Evolutionary conservation across 2,888 invertebrate species (phyloP), one percentile per base, ranked within the genome.

Genomic region (Melanargia galathea): DNA sequence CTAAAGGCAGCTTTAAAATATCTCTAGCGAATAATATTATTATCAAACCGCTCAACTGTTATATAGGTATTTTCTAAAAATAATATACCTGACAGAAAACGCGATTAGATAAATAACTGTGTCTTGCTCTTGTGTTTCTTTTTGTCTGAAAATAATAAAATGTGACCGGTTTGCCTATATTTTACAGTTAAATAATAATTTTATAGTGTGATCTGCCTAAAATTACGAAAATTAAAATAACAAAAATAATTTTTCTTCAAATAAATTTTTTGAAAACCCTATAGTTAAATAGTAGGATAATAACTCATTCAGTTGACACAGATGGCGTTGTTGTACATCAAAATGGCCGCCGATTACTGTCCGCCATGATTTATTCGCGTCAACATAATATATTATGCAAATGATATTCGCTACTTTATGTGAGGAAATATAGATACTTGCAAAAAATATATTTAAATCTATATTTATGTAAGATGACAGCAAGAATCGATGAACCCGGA

Each of bases 271-370:
- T 66, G 75, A 1, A 81, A 86, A 68, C 86, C 85, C 86, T 87
- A 78, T 68, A 67, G 57, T 58, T 55, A 62, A 62, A 72, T 71
- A 70, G 74, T 70, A 74, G 78, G 75, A 83, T 84, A 88, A 89
- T 90, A 90, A 89, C 85, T 90, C 90, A 90, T 86, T 79, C 81
- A 79, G 84, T 84, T 87, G 90, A 90, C 90, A 90, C 90, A 90
- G 90, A 90, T 90, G 90, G 88, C 88, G 86, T 82, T 87, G 84
- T 77, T 81, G 83, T 84, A 83, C 84, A 86, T 90, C 90, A 90
- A 88, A 89, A 86, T 83, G 86, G 83, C 86, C 83, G 80, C 86
- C 81, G 87, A 87, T 88, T 88, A 86, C 82, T 80, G 87, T 87
- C 84, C 77, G 75, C 71, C 65, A 80, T 90, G 90, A 90, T 90